Conservation (phyloP, 2,888 invertebrate species). For the Mythimna impura region DNA sequence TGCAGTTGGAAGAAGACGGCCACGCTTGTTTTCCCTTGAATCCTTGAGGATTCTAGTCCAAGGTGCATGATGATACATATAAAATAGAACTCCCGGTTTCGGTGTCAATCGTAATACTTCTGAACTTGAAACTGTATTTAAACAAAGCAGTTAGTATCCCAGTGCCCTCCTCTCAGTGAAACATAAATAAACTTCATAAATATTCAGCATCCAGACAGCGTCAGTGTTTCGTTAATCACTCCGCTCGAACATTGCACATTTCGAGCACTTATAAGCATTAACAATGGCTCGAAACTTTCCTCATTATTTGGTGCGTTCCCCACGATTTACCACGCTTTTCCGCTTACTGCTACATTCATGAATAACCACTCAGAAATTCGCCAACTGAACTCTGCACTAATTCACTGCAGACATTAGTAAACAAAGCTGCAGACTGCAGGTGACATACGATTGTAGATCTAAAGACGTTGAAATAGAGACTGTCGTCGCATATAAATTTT, state of each 20-base stretch:
- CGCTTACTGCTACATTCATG: slow-evolving; percentile 68
- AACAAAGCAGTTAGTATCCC: background rate
- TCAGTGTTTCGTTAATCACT: slow-evolving; percentile 57
- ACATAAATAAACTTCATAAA: slow-evolving; percentile 43
- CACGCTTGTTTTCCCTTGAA: too few relatives aligned
- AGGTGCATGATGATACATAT: background rate
- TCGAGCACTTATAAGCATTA: slow-evolving; percentile 63
- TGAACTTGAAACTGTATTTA: background rate
- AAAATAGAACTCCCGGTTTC: background rate
- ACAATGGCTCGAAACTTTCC: slow-evolving; percentile 66
- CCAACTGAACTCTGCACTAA: slow-evolving; percentile 69
- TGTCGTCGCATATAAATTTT: slow-evolving; percentile 58
- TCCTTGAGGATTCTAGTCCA: too few relatives aligned
- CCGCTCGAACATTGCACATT: slow-evolving; percentile 58
- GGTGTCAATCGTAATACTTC: background rate
- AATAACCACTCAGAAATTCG: slow-evolving; percentile 67
- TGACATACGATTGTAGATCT: slow-evolving; percentile 60
- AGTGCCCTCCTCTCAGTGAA: slow-evolving; percentile 14
- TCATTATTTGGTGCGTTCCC: slow-evolving; percentile 64
- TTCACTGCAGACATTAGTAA: slow-evolving; percentile 73
- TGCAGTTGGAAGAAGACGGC: too few relatives aligned
- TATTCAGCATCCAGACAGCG: slow-evolving; percentile 33
- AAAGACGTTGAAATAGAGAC: slow-evolving; percentile 63
- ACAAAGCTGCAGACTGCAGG: slow-evolving; percentile 64
- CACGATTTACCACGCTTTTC: slow-evolving; percentile 63